Evolutionary conservation across 2,113 vertebrate genomes (phyloP), one percentile per base, ranked within the genome.

Genomic region (Gila orcuttii): DNA sequence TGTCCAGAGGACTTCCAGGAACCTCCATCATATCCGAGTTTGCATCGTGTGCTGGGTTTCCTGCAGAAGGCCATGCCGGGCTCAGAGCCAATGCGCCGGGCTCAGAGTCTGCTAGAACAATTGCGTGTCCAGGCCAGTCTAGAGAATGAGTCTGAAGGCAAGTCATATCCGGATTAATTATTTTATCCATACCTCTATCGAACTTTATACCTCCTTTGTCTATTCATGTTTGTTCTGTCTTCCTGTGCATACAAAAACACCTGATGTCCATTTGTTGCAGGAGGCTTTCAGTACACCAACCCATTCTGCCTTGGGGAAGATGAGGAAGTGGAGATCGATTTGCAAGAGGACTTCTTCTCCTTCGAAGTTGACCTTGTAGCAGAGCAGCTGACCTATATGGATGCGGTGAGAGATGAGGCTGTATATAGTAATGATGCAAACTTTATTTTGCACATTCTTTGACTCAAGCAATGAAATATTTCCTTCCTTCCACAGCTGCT

Each of bases 311-410:
- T 95, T 0, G 93, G 92, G 62, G 95, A 97, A 86, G 96, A 97
- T 69, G 96, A 96, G 77, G 95, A 97, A 81, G 90, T 92, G 31
- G 96, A 97, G 86, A 91, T 90, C 0, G 93, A 94, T 79, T 91
- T 86, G 75, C 86, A 95, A 74, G 96, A 96, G 82, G 96, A 97
- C 88, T 97, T 99, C 91, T 93, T 96, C 59, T 94, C 92, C 47
- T 98, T 99, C 57, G 91, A 94, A 0, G 93, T 96, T 1, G 96
- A 98, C 5, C 90, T 97, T 4, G 97, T 98, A 92, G 97, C 98
- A 0, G 97, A 98, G 89, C 98, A 99, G 92, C 91, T 99, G 91
- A 99, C 97, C 13, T 98, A 97, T 87, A 97, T 99, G 97, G 98
- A 99, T 23, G 97, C 98, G 1, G 97, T 99, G 92, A 77, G 96